Conservation (phyloP, 2,797 vertebrate species). For the Darevskia nairensis region DNA sequence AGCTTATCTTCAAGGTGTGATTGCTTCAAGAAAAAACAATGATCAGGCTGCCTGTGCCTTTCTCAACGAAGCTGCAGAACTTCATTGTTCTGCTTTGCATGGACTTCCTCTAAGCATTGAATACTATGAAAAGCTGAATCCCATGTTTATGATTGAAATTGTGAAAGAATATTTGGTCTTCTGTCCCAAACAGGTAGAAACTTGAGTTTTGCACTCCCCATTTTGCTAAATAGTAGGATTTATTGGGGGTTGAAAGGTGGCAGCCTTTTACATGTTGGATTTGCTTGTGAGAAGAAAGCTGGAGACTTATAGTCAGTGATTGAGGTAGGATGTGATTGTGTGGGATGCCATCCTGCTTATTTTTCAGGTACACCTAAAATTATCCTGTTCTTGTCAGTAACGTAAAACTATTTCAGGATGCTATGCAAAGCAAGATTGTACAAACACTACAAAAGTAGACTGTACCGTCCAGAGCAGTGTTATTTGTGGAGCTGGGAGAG, state of each 20-base stretch:
- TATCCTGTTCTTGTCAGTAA: neutral
- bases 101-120: conserved; percentile 75
- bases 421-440: neutral
- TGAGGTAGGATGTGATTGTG: no score
- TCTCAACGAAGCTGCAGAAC: conserved; percentile 73
- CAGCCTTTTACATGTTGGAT: neutral
- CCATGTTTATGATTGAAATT: conserved; percentile 77
- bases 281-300: neutral
- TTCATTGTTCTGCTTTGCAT: conserved; percentile 76
- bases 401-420: neutral
- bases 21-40: conserved; percentile 66
- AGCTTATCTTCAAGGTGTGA: conserved; percentile 76
- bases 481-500: neutral
- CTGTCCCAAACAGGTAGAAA: conserved; percentile 76
- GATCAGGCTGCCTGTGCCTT: conserved; percentile 63
- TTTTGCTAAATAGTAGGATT: neutral
- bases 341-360: neutral
- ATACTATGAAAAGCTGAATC: conserved; percentile 80
- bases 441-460: neutral
- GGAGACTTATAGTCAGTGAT: neutral
- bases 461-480: neutral
- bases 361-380: neutral
- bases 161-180: conserved; percentile 76
- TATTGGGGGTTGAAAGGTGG: neutral
- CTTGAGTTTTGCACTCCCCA: neutral